Base-by-base conservation (phyloP, 2,888 invertebrate species). In the Acanthoscelides obtectus region DNA sequence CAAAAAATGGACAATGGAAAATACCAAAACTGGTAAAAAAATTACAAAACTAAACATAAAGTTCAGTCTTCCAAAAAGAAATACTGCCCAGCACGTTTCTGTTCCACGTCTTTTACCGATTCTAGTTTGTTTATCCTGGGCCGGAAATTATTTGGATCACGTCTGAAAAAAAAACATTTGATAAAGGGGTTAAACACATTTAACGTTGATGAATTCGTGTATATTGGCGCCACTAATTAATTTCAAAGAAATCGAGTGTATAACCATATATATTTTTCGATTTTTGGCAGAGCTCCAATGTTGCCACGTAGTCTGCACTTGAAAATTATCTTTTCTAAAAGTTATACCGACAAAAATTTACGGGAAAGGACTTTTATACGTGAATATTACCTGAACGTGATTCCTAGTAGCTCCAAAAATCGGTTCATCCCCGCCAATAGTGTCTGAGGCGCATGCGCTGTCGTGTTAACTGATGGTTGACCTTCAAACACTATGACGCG, bases 401-500 rank as follows among this genome's bases (percentile, higher is more conserved):
- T 99, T 72, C 98, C 96, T 72, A 99, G 88, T 70, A 98, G 89
- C 83, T 97, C 94, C 82, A 99, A 89, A 89, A 99, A 99, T 79
- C 93, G 90, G 87, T 99, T 99, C 99, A 99, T 99, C 75, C 99
- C 99, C 80, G 96, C 94, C 77, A 99, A 89, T 72, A 99, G 87
- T 0, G 95, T 94, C 85, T 96, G 95, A 0, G 99, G 99, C 79
- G 94, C 90, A 83, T 96, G 95, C 0, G 99, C 99, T 0, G 90
- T 90, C 0, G 99, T 96, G 73, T 92, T 86, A 0, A 97, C 90
- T 0, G 98, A 98, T 0, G 99, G 99, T 66, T 87, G 87, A 68
- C 99, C 99, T 83, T 99, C 99, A 85, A 99, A 98, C 69, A 99
- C 99, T 78, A 99, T 98, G 2, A 99, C 99, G 66, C 99, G 91